Conservation (phyloP, 2,888 invertebrate genomes). For the Xylota sylvarum region DNA sequence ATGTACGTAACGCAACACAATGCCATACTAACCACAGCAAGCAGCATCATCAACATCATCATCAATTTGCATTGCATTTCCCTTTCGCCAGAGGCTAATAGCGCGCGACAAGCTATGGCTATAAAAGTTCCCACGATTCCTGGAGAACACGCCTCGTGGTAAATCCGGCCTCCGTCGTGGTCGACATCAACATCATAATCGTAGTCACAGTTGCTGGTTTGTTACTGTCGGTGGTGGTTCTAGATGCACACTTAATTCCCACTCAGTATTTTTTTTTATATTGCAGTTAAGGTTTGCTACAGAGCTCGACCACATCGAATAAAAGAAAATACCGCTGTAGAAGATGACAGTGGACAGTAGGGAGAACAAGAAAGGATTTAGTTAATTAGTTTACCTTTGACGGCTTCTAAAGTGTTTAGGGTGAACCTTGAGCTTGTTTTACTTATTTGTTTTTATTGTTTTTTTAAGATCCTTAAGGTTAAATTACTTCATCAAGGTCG, state of each 20-base stretch:
- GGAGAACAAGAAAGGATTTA: neutral
- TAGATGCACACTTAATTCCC: neutral
- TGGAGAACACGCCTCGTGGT: slow-evolving; percentile 43
- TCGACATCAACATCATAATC: slow-evolving; percentile 2
- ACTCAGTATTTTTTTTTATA: slow-evolving; percentile 4
- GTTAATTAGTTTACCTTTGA: no score
- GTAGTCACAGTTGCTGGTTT: neutral
- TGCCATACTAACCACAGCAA: neutral
- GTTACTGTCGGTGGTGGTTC: neutral
- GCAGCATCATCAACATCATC: slow-evolving; percentile 16
- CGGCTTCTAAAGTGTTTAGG: no score
- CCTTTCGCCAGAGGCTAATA: slow-evolving; percentile 7
- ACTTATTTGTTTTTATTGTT: no score
- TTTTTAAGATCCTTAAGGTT: no score
- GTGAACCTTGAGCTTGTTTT: no score
- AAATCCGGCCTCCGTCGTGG: slow-evolving; percentile 36
- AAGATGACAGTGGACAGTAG: neutral
- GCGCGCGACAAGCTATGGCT: neutral
- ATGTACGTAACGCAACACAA: neutral
- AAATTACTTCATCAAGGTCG: no score
- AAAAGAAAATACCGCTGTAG: neutral
- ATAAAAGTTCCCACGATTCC: slow-evolving; percentile 39
- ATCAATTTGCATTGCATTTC: slow-evolving; percentile 47
- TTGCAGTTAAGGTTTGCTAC: neutral
- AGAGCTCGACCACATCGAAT: neutral